Percentiles rank a stretch among this genome's conserved stretches.
phyloP scores from a whole-genome alignment of 2,888 invertebrate species.

The Allophyes oxyacanthae region DNA sequence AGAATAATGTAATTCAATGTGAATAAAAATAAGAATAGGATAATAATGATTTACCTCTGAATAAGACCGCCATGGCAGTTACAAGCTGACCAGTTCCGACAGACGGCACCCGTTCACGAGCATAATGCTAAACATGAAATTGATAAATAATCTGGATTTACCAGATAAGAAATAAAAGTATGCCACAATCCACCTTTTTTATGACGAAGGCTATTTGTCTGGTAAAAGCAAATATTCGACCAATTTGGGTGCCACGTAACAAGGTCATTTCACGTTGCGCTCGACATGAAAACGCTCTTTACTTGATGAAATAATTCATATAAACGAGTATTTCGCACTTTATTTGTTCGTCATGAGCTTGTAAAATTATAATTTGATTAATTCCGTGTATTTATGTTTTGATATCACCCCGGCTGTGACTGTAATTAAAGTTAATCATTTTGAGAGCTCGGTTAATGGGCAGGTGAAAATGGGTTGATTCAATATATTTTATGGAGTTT shows the following conservation, averaged over 20 bases:
- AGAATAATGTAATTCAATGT: too few relatives aligned
- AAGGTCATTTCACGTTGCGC: slow-evolving; percentile 46
- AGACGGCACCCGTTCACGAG: too few relatives aligned
- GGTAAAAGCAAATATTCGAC: slow-evolving; percentile 40
- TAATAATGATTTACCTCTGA: too few relatives aligned
- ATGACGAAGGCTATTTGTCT: slow-evolving; percentile 31
- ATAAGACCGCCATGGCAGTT: too few relatives aligned
- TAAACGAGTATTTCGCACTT: slow-evolving; percentile 44
- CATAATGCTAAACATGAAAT: too few relatives aligned
- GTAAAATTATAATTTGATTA: slow-evolving; percentile 45
- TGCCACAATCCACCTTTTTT: slow-evolving; percentile 24
- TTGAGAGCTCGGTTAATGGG: slow-evolving; percentile 4
- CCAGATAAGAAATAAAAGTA: slow-evolving; percentile 9
- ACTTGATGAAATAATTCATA: slow-evolving; percentile 64
- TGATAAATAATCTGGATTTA: slow-evolving; percentile 4
- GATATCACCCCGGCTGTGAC: slow-evolving; percentile 8
- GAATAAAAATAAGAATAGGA: too few relatives aligned
- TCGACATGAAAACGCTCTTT: slow-evolving; percentile 67
- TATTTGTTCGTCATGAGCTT: slow-evolving; percentile 38
- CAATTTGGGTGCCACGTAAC: slow-evolving; percentile 38
- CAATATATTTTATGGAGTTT: too few relatives aligned
- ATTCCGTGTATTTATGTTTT: slow-evolving; percentile 25
- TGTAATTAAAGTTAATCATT: slow-evolving; percentile 26
- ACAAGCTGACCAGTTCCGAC: too few relatives aligned
- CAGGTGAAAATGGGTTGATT: background rate